A percentile compares a stretch with the other conserved stretches of the same genome.
phyloP scores from a whole-genome alignment of 1,140 invertebrate genomes.

The Drosophila saltans region DNA sequence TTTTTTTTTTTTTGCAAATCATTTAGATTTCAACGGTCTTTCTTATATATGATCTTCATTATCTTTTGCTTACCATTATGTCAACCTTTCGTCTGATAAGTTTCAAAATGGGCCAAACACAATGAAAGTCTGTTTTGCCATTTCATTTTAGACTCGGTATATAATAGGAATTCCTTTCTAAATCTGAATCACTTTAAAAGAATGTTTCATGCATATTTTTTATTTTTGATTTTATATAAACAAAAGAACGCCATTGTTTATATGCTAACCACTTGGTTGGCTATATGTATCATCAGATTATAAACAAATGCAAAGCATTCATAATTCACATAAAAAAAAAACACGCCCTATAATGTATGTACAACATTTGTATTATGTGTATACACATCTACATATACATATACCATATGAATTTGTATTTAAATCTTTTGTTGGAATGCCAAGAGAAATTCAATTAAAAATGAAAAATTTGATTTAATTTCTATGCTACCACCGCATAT shows the following conservation, averaged over 20 bases:
- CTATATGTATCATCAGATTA: conserved; percentile 9
- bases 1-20: too few species aligned
- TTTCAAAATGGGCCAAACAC: neutral
- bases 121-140: conserved; percentile 10
- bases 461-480: conserved; percentile 35
- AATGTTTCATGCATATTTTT: conserved; percentile 22
- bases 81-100: neutral
- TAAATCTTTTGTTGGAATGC: conserved; percentile 23
- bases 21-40: too few species aligned
- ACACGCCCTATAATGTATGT: too few species aligned
- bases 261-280: conserved; percentile 42
- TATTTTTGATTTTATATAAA: conserved; percentile 41
- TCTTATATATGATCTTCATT: neutral
- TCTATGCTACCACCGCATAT: neutral
- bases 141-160: neutral
- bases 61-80: neutral
- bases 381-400: conserved; percentile 19
- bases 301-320: conserved; percentile 65
- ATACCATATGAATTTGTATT: conserved; percentile 4
- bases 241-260: conserved; percentile 64
- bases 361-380: neutral
- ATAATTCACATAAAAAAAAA: conserved; percentile 31
- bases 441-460: conserved; percentile 46
- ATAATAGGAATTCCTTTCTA: neutral
- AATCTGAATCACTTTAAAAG: neutral